These are phyloP conservation scores for Leptothorax acervorum DNA, from an alignment of 2,888 invertebrate genomes.

Conservation along the genomic window DNA sequence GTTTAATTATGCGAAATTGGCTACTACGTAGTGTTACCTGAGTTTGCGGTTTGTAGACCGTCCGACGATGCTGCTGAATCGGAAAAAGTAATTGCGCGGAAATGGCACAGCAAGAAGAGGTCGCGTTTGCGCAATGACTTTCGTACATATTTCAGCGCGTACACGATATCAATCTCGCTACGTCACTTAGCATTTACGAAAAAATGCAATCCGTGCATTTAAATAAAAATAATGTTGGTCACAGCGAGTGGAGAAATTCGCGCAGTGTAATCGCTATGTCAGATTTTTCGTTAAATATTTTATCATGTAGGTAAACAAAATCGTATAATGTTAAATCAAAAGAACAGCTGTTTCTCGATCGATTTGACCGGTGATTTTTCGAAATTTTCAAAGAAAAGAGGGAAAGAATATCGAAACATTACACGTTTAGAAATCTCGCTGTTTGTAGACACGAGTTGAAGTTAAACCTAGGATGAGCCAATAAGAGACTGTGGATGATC, in stretches of 20 bases:
- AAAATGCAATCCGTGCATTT: background rate
- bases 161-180: background rate
- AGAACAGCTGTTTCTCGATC: background rate
- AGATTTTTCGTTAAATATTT: background rate
- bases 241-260: background rate
- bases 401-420: background rate
- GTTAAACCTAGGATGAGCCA: slow-evolving; percentile 11
- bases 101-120: slow-evolving; percentile 17
- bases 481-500: slow-evolving; percentile 7
- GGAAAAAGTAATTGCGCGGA: slow-evolving; percentile 60
- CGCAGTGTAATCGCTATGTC: background rate
- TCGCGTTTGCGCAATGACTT: background rate
- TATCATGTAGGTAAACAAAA: too few relatives aligned
- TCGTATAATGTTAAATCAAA: background rate
- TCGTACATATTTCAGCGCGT: slow-evolving; percentile 2
- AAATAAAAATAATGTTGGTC: slow-evolving; percentile 3
- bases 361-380: background rate
- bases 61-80: slow-evolving; percentile 54
- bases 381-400: background rate
- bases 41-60: slow-evolving; percentile 23
- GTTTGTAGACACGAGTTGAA: background rate
- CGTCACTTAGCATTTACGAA: background rate
- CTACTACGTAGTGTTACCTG: slow-evolving; percentile 29
- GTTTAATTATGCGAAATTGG: slow-evolving; percentile 32
- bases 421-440: background rate